Percentiles rank a stretch among this genome's conserved stretches.
These are phyloP conservation scores for Plumapathes pennacea DNA, from an alignment of 92 coral and sea anemone genomes.

Conservation along the genomic window DNA sequence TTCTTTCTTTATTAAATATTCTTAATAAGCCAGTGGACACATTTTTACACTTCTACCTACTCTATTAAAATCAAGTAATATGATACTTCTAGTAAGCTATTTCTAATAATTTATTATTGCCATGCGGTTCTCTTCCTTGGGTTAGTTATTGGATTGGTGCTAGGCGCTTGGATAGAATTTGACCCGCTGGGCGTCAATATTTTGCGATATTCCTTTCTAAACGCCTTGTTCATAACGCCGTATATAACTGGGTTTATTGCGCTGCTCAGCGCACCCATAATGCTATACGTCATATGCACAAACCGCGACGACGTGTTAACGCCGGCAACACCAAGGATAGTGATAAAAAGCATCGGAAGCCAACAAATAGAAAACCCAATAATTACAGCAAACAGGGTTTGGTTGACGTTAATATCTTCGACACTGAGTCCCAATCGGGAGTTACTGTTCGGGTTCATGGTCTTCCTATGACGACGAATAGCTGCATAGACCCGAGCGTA, in stretches of 20 bases:
- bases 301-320: constrained; percentile 36
- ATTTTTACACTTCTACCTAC: too few species aligned
- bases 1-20: too few species aligned
- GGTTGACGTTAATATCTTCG: constrained; percentile 52
- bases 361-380: constrained; percentile 63
- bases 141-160: too few species aligned
- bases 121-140: too few species aligned
- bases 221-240: constrained; percentile 59
- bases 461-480: constrained; percentile 34
- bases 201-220: constrained; percentile 42
- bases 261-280: constrained; percentile 46
- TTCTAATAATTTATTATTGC: too few species aligned
- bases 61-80: too few species aligned
- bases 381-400: constrained; percentile 53
- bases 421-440: constrained; percentile 37
- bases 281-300: constrained; percentile 46
- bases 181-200: too few species aligned
- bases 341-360: constrained; percentile 49
- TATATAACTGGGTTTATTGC: constrained; percentile 54
- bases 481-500: constrained; percentile 39
- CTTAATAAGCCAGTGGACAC: too few species aligned
- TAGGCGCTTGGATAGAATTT: too few species aligned
- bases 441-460: constrained; percentile 35
- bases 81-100: too few species aligned
- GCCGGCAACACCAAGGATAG: constrained; percentile 28